Percentiles rank a stretch among this genome's conserved stretches.
Conservation (phyloP, 2,797 vertebrate genomes). For the Gallirallus australis region DNA sequence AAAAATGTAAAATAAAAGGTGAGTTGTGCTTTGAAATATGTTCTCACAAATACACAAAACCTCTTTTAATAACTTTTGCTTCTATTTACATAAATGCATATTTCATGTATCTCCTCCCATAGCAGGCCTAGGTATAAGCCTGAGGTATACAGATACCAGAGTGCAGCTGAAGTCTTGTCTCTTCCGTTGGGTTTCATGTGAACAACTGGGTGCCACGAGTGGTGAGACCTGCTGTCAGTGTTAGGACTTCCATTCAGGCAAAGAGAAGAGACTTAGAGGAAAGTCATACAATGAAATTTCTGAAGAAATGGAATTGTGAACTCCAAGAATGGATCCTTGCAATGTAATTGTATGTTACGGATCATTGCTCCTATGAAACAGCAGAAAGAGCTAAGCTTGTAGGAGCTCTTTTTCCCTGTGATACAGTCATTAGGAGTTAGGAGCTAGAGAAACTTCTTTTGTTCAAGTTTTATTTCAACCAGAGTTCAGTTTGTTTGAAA, state of each 20-base stretch:
- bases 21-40: background rate
- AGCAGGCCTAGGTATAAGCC: background rate
- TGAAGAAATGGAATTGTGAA: background rate
- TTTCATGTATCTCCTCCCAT: background rate
- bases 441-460: background rate
- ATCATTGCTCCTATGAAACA: background rate
- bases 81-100: background rate
- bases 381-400: background rate
- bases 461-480: background rate
- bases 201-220: background rate
- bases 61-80: background rate
- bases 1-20: background rate
- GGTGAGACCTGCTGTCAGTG: rapidly evolving
- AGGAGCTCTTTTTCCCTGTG: background rate
- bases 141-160: background rate
- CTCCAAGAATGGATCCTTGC: background rate
- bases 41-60: background rate
- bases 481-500: background rate
- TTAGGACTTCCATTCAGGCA: background rate
- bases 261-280: background rate
- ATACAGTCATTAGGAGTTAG: background rate
- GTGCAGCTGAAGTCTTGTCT: background rate
- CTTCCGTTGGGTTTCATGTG: background rate
- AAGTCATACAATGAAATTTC: background rate
- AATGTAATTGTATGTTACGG: background rate